These are phyloP conservation scores for Irena cyanogastra DNA, from an alignment of 2,113 vertebrate genomes.

Conservation along the genomic window DNA sequence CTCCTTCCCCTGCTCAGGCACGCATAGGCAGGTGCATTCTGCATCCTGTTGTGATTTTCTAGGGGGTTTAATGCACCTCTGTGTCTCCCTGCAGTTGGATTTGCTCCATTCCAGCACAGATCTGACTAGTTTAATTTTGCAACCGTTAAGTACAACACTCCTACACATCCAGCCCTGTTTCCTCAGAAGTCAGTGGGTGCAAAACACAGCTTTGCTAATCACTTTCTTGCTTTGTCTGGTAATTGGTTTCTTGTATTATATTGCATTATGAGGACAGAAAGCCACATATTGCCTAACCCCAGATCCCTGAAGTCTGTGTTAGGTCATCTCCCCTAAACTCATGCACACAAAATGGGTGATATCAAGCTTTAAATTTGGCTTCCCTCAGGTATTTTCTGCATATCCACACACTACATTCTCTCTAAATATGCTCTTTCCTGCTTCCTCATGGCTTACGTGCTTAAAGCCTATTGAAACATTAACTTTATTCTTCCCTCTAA, in stretches of 20 bases:
- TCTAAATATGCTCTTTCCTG: conserved; percentile 5
- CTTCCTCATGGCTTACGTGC: background rate
- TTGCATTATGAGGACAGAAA: background rate
- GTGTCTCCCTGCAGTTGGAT: background rate
- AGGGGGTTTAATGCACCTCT: conserved; percentile 17
- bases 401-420: background rate
- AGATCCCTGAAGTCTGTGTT: background rate
- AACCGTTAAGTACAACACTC: background rate
- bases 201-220: background rate
- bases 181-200: conserved; percentile 5
- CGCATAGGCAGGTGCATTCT: conserved; percentile 15
- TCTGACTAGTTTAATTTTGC: conserved; percentile 10
- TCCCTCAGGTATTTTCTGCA: background rate
- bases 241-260: background rate
- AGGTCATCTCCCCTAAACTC: background rate
- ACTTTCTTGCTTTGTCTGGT: background rate
- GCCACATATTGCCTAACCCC: background rate
- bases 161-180: background rate
- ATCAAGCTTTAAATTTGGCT: background rate
- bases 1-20: background rate
- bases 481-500: conserved; percentile 29
- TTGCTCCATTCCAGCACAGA: background rate
- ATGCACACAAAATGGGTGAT: background rate
- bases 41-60: conserved; percentile 29
- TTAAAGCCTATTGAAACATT: conserved; percentile 23